These are phyloP conservation scores for Tachysurus vachellii DNA, from an alignment of 2,113 vertebrate genomes.

Conservation along the genomic window DNA sequence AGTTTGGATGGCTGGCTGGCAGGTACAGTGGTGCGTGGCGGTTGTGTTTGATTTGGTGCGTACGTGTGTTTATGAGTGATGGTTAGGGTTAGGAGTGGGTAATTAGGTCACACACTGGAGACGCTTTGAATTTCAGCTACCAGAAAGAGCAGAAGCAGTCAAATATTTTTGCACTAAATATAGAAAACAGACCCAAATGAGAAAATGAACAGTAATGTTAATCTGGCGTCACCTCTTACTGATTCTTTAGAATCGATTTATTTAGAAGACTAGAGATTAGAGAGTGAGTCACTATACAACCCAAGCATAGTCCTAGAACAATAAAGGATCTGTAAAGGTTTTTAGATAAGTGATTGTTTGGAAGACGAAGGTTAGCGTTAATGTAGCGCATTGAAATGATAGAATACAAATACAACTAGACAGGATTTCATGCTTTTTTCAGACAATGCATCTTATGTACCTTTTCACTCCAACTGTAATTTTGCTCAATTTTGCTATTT, in stretches of 20 bases:
- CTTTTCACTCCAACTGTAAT: too few relatives aligned
- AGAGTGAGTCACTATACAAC: background rate
- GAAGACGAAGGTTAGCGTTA: background rate
- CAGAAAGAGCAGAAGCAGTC: background rate
- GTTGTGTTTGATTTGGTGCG: constrained; percentile 27
- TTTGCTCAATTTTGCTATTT: too few relatives aligned
- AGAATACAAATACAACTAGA: too few relatives aligned
- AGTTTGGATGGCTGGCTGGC: constrained; percentile 55
- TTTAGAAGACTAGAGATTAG: background rate
- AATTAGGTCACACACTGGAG: constrained; percentile 23
- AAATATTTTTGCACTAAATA: background rate
- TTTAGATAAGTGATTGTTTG: background rate
- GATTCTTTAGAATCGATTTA: background rate
- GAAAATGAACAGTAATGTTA: background rate
- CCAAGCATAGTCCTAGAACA: too few relatives aligned
- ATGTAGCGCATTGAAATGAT: background rate
- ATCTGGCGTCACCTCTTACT: background rate
- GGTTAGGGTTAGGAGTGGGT: constrained; percentile 38
- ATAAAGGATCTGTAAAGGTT: background rate
- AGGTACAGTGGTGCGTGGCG: constrained; percentile 39
- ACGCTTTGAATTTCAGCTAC: constrained; percentile 19
- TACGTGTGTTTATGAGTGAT: constrained; percentile 32
- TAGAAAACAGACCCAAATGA: background rate
- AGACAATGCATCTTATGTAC: too few relatives aligned
- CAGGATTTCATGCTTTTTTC: too few relatives aligned